Evolutionary conservation across 2,113 vertebrate species (phyloP).

Genomic region (Zeus faber): DNA sequence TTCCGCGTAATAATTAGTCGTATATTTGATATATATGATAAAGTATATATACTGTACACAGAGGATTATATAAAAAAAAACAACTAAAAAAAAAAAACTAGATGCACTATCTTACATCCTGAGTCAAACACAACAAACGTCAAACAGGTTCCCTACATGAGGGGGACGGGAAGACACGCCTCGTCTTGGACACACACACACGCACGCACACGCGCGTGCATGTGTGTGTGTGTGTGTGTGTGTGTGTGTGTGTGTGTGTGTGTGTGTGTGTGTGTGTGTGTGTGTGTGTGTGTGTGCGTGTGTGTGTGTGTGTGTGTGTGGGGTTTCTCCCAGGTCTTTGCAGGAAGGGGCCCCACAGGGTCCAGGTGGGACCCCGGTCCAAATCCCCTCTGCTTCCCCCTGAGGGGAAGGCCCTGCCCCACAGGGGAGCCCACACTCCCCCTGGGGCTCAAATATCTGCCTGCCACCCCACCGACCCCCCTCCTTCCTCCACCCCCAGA

Average conservation of each 20-base stretch:
- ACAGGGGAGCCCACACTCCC: slow-evolving; percentile 49
- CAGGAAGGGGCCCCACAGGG: slow-evolving; percentile 67
- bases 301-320: not conserved
- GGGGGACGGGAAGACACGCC: not conserved
- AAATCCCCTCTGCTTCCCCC: slow-evolving; percentile 66
- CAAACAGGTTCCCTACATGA: slow-evolving; percentile 33
- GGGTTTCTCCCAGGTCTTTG: slow-evolving; percentile 42
- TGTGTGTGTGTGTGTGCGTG: no score
- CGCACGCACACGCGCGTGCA: no score
- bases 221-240: no score
- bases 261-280: no score
- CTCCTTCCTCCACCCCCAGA: not conserved
- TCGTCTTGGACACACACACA: no score
- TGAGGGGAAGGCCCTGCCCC: slow-evolving; percentile 37
- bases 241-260: no score
- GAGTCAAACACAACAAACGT: slow-evolving; percentile 29
- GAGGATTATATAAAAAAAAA: no score
- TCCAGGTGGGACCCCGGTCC: slow-evolving; percentile 69
- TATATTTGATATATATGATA: no score
- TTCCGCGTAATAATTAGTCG: no score
- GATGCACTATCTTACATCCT: not conserved
- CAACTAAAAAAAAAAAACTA: not conserved
- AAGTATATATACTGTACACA: no score
- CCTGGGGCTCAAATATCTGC: slow-evolving; percentile 66
- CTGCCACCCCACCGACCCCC: slow-evolving; percentile 33